A percentile compares a stretch with the other conserved stretches of the same genome.
phyloP scores from a whole-genome alignment of 1,140 invertebrate species.

The Brachionus calyciflorus region DNA sequence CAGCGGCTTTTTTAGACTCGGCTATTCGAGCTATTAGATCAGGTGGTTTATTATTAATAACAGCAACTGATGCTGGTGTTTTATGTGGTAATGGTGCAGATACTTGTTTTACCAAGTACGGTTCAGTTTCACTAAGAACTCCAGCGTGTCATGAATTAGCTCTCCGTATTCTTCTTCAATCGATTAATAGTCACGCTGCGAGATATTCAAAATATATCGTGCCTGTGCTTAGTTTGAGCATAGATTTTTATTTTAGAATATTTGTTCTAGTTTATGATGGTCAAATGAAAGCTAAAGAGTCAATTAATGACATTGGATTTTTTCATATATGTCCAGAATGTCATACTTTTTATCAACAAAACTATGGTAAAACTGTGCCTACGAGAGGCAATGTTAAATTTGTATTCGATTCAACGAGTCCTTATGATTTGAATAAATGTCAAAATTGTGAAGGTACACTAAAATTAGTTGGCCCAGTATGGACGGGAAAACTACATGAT shows the following conservation, averaged over 20 bases:
- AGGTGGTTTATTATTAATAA: conserved; percentile 75
- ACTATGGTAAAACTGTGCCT: conserved; percentile 66
- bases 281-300: conserved; percentile 75
- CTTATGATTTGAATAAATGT: conserved; percentile 48
- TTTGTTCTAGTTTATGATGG: conserved; percentile 81
- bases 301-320: conserved; percentile 64
- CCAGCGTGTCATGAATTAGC: conserved; percentile 89
- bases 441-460: conserved; percentile 52
- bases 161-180: conserved; percentile 82
- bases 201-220: conserved; percentile 86
- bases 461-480: conserved; percentile 84
- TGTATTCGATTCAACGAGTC: neutral
- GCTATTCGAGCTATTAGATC: conserved; percentile 47
- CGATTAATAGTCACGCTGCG: conserved; percentile 84
- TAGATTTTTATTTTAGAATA: conserved; percentile 93
- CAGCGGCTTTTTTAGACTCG: conserved; percentile 77
- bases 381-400: conserved; percentile 53
- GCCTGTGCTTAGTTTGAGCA: conserved; percentile 84
- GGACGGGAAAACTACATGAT: conserved; percentile 80
- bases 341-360: conserved; percentile 73
- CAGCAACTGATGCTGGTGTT: conserved; percentile 95
- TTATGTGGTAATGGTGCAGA: conserved; percentile 91
- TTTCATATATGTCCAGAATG: conserved; percentile 85
- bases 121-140: conserved; percentile 79
- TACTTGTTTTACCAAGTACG: conserved; percentile 88